A percentile compares a stretch with the other conserved stretches of the same genome.
Conservation (phyloP, 2,888 invertebrate species). For the Cataglyphis cursor region DNA sequence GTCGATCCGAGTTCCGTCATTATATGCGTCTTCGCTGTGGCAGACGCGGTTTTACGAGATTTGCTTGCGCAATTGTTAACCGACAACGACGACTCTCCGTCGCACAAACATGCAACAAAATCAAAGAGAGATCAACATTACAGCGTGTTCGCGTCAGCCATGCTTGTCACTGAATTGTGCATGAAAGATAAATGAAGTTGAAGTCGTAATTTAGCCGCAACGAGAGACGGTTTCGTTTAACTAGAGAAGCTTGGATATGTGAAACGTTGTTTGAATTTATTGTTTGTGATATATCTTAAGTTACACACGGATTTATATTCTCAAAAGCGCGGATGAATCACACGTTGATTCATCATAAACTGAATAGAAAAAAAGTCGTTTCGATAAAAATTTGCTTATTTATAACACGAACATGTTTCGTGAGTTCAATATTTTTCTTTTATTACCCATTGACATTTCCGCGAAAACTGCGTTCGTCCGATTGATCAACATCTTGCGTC, state of each 20-base stretch:
- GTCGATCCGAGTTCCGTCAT: constrained; percentile 52
- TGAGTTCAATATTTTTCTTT: constrained; percentile 4
- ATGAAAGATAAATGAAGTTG: constrained; percentile 61
- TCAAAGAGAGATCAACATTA: constrained; percentile 66
- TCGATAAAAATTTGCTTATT: constrained; percentile 13
- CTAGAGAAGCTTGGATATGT: constrained; percentile 2
- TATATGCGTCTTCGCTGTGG: constrained; percentile 34
- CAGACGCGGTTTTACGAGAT: constrained; percentile 46
- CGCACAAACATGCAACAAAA: constrained; percentile 62
- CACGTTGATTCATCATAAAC: constrained; percentile 14
- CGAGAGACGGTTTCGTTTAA: constrained; percentile 24
- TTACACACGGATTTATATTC: constrained; percentile 14
- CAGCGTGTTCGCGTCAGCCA: constrained; percentile 33
- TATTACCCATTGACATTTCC: constrained; percentile 27
- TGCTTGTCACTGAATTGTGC: constrained; percentile 30
- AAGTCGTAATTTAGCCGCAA: constrained; percentile 43
- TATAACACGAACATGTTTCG: background rate
- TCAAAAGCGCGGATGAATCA: constrained; percentile 26
- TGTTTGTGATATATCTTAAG: constrained; percentile 10
- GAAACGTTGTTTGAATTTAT: constrained; percentile 18
- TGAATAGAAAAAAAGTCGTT: background rate
- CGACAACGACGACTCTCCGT: constrained; percentile 46
- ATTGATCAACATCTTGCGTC: constrained; percentile 42
- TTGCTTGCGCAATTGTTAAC: constrained; percentile 63
- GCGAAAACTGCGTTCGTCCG: constrained; percentile 34